phyloP scores from a whole-genome alignment of 1,140 invertebrate species.

The Mercenaria mercenaria region DNA sequence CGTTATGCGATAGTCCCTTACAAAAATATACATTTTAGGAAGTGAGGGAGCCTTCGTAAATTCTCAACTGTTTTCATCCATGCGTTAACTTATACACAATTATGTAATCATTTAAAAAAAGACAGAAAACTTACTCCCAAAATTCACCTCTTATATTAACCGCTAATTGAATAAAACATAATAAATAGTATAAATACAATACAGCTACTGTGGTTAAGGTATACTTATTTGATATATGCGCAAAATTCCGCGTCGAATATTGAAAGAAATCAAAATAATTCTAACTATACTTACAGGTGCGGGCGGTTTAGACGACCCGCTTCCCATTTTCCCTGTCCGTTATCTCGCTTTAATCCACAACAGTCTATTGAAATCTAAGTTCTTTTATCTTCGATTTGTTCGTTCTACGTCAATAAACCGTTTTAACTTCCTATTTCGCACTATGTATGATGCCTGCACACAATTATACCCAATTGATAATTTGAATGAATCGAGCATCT shows the following conservation, averaged over 20 bases:
- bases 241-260: background rate
- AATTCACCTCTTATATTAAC: too few relatives aligned
- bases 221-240: too few relatives aligned
- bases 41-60: too few relatives aligned
- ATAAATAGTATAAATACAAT: too few relatives aligned
- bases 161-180: too few relatives aligned
- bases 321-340: background rate
- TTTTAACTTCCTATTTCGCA: conserved; percentile 21
- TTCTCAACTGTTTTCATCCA: too few relatives aligned
- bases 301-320: conserved; percentile 2
- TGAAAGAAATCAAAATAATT: background rate
- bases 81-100: too few relatives aligned
- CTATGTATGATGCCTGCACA: background rate
- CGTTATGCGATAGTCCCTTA: too few relatives aligned
- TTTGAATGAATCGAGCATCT: background rate
- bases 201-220: too few relatives aligned
- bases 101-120: background rate
- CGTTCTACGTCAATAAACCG: background rate
- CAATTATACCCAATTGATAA: background rate
- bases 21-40: too few relatives aligned
- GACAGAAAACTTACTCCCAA: background rate
- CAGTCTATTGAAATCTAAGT: too few relatives aligned
- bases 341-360: background rate
- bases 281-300: background rate
- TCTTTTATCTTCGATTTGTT: background rate